Evolutionary conservation across 1,140 invertebrate genomes (phyloP), one percentile per base, ranked within the genome.

Genomic region (Charaxes varanes): DNA sequence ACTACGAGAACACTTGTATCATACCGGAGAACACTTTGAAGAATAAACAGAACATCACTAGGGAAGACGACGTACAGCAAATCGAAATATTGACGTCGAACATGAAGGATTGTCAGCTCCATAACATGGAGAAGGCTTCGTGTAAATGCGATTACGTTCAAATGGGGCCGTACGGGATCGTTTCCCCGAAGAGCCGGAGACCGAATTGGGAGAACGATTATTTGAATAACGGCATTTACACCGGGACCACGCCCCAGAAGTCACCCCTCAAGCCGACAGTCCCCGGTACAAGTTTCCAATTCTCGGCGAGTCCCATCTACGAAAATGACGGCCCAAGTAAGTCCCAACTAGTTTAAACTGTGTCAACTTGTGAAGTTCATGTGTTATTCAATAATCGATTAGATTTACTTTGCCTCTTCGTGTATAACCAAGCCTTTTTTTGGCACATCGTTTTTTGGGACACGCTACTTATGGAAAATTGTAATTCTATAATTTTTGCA

Each of bases 81-180:
- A 83, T 83, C 8, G 79, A 83, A 53, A 77, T 83, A 11, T 41
- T 83, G 11, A 83, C 79, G 0, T 46, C 63, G 1, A 79, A 69
- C 14, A 83, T 83, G 79, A 80, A 80, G 32, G 73, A 79, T 32
- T 83, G 79, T 36, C 72, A 79, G 19, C 24, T 83, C 6, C 79
- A 80, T 17, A 72, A 78, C 26, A 67, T 73, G 62, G 78, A 82
- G 11, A 72, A 65, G 28, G 53, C 66, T 3, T 67, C 68, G 2
- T 82, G 76, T 26, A 78, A 80, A 69, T 82, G 76, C 42, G 78
- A 82, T 37, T 82, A 82, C 30, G 74, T 80, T 0, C 76, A 72
- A 16, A 82, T 80, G 78, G 67, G 64, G 0, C 76, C 76, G 1
- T 83, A 79, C 28, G 68, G 67, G 5, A 62, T 77, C 3, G 71